Conservation (phyloP, 1,140 invertebrate genomes). For the Brachionus rotundiformis region DNA sequence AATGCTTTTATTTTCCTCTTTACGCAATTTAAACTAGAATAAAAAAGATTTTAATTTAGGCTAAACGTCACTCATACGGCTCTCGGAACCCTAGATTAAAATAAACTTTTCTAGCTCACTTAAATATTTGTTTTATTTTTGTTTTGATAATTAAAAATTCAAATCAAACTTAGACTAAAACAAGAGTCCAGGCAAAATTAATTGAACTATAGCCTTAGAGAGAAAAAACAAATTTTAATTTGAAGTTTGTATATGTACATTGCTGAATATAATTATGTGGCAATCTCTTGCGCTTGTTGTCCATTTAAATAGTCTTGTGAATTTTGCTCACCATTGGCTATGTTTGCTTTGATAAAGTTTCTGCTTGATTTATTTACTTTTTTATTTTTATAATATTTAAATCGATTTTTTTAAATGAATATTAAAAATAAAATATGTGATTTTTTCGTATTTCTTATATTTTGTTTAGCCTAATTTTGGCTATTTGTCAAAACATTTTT, state of each 20-base stretch:
- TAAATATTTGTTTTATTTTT: not conserved
- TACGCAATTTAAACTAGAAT: not conserved
- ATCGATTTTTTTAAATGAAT: not conserved
- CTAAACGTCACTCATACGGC: constrained; percentile 1
- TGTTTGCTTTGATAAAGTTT: not conserved
- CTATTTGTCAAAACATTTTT: not conserved
- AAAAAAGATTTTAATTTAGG: not conserved
- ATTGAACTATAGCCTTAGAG: not conserved
- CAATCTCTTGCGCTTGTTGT: not conserved
- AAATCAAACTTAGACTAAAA: not conserved
- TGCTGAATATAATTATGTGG: not conserved
- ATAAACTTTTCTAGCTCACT: not conserved
- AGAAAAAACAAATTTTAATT: not conserved
- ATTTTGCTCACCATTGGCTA: not conserved
- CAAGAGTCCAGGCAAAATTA: not conserved
- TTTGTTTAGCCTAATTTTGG: not conserved
- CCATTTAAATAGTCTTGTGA: not conserved
- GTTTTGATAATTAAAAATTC: not conserved
- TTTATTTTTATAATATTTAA: too few species aligned
- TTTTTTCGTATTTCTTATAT: not conserved
- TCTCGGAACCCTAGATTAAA: not conserved
- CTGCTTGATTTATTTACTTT: not conserved
- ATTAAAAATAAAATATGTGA: not conserved
- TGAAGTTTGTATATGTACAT: not conserved
- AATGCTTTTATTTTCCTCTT: too few species aligned